Percentiles rank a stretch among this genome's conserved stretches.
phyloP scores from a whole-genome alignment of 1,140 invertebrate species.

The Sesamia nonagrioides region DNA sequence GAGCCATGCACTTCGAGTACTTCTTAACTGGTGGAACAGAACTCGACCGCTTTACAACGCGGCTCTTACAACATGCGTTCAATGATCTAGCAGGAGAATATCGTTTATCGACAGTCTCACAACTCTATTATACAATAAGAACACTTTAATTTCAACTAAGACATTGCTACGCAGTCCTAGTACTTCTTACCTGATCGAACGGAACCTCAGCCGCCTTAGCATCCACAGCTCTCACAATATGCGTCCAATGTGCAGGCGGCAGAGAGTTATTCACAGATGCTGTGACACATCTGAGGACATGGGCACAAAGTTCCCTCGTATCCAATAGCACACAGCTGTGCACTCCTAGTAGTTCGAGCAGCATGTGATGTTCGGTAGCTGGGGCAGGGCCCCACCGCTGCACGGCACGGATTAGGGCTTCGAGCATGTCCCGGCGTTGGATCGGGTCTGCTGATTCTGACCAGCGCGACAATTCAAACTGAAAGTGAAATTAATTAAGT shows the following conservation, averaged over 20 bases:
- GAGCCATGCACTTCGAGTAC: constrained; percentile 52
- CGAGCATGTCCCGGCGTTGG: constrained; percentile 58
- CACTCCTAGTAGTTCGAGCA: constrained; percentile 68
- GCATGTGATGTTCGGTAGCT: constrained; percentile 54
- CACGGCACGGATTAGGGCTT: constrained; percentile 56
- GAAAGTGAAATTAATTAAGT: background rate
- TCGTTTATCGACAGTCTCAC: constrained; percentile 46
- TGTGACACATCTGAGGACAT: constrained; percentile 49
- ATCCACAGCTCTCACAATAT: constrained; percentile 46
- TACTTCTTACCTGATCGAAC: constrained; percentile 66
- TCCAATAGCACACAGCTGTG: constrained; percentile 59
- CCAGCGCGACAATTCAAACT: constrained; percentile 74
- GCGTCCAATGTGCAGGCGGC: constrained; percentile 55
- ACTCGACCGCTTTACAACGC: constrained; percentile 44
- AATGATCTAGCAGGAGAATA: constrained; percentile 53
- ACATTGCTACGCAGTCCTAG: constrained; percentile 61
- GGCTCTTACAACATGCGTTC: constrained; percentile 49
- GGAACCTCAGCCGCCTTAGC: constrained; percentile 44
- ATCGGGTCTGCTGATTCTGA: constrained; percentile 49
- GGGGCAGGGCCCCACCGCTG: constrained; percentile 59
- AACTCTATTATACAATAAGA: constrained; percentile 38
- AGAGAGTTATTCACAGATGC: constrained; percentile 48
- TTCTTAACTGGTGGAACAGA: constrained; percentile 60
- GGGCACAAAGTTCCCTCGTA: constrained; percentile 49
- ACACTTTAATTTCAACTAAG: constrained; percentile 46